These are phyloP conservation scores for Catocala sponsa DNA, from an alignment of 2,888 invertebrate species.

Conservation along the genomic window DNA sequence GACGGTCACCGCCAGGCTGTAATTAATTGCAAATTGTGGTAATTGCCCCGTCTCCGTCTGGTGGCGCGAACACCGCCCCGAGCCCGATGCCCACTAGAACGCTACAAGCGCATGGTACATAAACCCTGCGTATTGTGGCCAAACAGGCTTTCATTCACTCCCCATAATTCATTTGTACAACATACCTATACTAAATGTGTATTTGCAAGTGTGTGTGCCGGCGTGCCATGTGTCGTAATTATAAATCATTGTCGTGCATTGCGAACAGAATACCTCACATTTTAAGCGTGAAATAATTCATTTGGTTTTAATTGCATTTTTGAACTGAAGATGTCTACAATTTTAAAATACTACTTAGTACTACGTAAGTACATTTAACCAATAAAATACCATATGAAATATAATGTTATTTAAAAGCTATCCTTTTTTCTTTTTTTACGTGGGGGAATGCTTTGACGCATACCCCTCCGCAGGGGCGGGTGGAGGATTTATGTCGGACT, in stretches of 20 bases:
- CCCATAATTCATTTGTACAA: constrained; percentile 30
- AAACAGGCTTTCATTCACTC: constrained; percentile 33
- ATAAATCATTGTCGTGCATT: constrained; percentile 30
- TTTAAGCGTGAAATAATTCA: constrained; percentile 26
- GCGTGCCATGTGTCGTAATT: constrained; percentile 17
- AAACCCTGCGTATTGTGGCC: constrained; percentile 32
- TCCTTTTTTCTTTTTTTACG: too few relatives aligned
- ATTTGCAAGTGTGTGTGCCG: constrained; percentile 2
- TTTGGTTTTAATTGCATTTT: neutral
- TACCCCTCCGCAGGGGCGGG: too few relatives aligned
- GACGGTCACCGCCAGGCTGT: constrained; percentile 59
- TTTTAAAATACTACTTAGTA: too few relatives aligned
- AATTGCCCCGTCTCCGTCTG: constrained; percentile 59
- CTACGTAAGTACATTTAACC: too few relatives aligned
- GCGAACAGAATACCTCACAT: constrained; percentile 16
- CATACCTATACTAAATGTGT: constrained; percentile 15
- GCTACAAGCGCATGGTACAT: constrained; percentile 30
- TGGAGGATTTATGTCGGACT: too few relatives aligned
- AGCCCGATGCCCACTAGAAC: constrained; percentile 32
- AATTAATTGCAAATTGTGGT: constrained; percentile 78
- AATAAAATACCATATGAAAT: too few relatives aligned
- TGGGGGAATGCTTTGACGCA: too few relatives aligned
- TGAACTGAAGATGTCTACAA: too few relatives aligned
- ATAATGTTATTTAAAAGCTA: too few relatives aligned
- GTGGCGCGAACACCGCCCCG: constrained; percentile 27